phyloP scores from a whole-genome alignment of 2,888 invertebrate genomes.

The Cryptocheilus praepositus region DNA sequence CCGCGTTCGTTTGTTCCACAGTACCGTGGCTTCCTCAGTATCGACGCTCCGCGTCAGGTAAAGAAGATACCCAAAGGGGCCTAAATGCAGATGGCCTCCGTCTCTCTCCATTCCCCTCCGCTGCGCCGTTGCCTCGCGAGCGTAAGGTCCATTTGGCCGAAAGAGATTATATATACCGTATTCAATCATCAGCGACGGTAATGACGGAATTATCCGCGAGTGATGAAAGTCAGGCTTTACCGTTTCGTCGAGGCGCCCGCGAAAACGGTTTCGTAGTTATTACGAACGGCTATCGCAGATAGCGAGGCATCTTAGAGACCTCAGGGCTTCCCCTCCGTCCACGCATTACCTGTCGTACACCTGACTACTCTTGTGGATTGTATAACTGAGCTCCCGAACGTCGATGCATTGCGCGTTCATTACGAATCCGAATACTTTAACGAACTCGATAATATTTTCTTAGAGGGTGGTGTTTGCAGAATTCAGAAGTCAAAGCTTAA shows the following conservation, averaged over 20 bases:
- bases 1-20: background rate
- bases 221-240: constrained; percentile 50
- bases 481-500: no score
- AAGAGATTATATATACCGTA: constrained; percentile 47
- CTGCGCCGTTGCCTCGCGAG: background rate
- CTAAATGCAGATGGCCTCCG: background rate
- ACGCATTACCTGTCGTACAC: background rate
- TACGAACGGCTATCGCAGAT: constrained; percentile 15
- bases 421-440: no score
- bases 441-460: no score
- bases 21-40: background rate
- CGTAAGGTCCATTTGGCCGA: constrained; percentile 5
- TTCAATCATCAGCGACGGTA: constrained; percentile 52
- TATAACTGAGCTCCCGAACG: no score
- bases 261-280: constrained; percentile 33
- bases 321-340: background rate
- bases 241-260: constrained; percentile 38
- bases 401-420: no score
- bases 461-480: no score
- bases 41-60: background rate
- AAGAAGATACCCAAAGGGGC: background rate
- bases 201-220: constrained; percentile 49
- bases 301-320: constrained; percentile 18
- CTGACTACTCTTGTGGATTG: no score
- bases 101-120: background rate